Base-by-base conservation (phyloP, 2,797 vertebrate species). In the Diglossa cyanea region DNA sequence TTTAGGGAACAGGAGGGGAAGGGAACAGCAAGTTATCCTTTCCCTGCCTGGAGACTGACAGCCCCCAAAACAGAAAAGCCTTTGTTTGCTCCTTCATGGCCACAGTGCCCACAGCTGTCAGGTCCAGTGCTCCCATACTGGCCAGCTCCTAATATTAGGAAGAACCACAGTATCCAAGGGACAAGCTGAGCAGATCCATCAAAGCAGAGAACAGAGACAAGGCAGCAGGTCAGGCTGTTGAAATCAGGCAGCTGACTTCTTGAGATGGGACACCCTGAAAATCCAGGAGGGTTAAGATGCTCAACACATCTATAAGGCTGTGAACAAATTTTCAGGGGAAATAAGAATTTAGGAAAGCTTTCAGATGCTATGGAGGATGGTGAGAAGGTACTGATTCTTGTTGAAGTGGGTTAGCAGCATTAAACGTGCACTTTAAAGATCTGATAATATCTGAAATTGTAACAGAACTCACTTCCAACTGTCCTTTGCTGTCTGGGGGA, bases 91-190 rank as follows among this genome's bases (percentile, higher is more conserved):
- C 70, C 63, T 35, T 50, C 72, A 50, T 0, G 5, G 67, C 44
- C 31, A 47, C 53, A 72, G 70, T 68, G 53, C 71, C 78, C 33
- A 79, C 92, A 93, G 94, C 92, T 96, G 90, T 83, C 91, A 88
- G 66, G 57, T 70, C 68, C 19, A 1, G 47, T 3, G 7, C n/a
- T 71, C 37, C 68, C 75, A 48, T 37, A 33, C 75, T 72, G 55
- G 73, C 42, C 47, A 70, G 50, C 67, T 83, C 89, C 80, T 40
- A n/a, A 9, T 37, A 71, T 31, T 45, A 71, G 72, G 88, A 94
- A 77, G 28, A 85, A 28, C 35, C 19, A 40, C 79, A 70, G 39
- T 57, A 63, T 55, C 40, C 51, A n/a, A 71, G 26, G 44, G 58
- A 72, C 33, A 81, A 61, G 39, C 39, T 63, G 35, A 74, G 71